Base-by-base conservation (phyloP, 2,797 vertebrate species). In the Zenarchopterus dispar region DNA sequence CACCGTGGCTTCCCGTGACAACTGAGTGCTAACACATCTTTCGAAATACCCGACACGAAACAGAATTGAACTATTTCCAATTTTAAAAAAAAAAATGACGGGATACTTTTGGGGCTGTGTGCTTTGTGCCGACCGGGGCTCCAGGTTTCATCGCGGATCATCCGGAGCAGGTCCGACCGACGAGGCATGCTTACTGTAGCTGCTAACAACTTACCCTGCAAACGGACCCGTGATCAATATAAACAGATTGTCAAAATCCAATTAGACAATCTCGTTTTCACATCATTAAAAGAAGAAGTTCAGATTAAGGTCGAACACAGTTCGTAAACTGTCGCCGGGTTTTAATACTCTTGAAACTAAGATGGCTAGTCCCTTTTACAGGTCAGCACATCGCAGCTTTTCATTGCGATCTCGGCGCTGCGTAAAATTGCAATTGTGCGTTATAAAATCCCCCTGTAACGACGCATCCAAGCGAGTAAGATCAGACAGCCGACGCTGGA, bases 201-300 rank as follows among this genome's bases (percentile, higher is more conserved):
- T 54, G 84, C 80, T 82, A 82, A 79, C 81, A 78, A 69, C 68
- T 57, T 49, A 19, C 55, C 67, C 75, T 46, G 77, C 77, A 77
- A n/a, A 81, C 68, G 71, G 55, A 84, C 66, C 78, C 61, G 71
- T 68, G 82, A 77, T 83, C 84, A 52, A 74, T 65, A 88, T 92
- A 90, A 91, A 89, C 75, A 82, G 91, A 92, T 92, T 86, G 76
- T 28, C 48, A 17, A 67, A 85, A 91, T 92, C 87, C 88, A 91
- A 89, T 93, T 90, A 91, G 33, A 61, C 59, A 46, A 86, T 81
- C 79, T 77, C 46, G 67, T 81, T 86, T 82, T 28, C 67, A 54
- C 59, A 33, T 70, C 54, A 62, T 88, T 90, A 87, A 78, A 84
- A 74, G 48, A 63, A 74, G 62, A 70, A 56, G 73, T 78, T 85